A percentile compares a stretch with the other conserved stretches of the same genome.
Conservation (phyloP, 2,113 vertebrate species). For the Ailuropoda melanoleuca region DNA sequence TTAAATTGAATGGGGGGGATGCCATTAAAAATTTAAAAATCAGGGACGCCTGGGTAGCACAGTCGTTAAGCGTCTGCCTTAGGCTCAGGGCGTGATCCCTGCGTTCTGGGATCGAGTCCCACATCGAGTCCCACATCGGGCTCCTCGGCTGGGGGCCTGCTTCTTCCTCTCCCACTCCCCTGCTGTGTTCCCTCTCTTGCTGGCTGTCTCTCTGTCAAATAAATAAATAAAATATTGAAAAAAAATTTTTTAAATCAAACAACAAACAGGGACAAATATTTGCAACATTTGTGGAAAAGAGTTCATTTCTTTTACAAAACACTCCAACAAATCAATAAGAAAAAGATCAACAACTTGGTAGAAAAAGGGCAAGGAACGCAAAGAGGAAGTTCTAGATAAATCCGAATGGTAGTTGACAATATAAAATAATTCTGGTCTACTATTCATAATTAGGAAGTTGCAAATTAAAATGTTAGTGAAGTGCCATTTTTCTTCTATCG, state of each 20-base stretch:
- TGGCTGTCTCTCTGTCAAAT: no score
- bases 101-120: no score
- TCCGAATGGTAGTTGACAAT: background rate
- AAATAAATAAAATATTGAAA: no score
- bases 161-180: no score
- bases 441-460: background rate
- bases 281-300: background rate
- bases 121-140: no score
- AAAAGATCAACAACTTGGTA: background rate
- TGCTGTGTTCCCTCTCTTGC: no score
- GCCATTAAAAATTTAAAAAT: background rate
- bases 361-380: background rate
- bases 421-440: background rate
- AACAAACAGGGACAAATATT: background rate
- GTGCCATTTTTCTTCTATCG: background rate
- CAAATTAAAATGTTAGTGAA: constrained; percentile 10
- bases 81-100: no score
- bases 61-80: no score
- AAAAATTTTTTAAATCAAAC: no score
- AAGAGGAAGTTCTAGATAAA: background rate
- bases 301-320: constrained; percentile 10
- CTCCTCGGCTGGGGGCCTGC: no score
- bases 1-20: background rate
- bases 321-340: background rate
- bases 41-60: no score